A percentile compares a stretch with the other conserved stretches of the same genome.
Conservation (phyloP, 2,113 vertebrate genomes). For the Progne subis region DNA sequence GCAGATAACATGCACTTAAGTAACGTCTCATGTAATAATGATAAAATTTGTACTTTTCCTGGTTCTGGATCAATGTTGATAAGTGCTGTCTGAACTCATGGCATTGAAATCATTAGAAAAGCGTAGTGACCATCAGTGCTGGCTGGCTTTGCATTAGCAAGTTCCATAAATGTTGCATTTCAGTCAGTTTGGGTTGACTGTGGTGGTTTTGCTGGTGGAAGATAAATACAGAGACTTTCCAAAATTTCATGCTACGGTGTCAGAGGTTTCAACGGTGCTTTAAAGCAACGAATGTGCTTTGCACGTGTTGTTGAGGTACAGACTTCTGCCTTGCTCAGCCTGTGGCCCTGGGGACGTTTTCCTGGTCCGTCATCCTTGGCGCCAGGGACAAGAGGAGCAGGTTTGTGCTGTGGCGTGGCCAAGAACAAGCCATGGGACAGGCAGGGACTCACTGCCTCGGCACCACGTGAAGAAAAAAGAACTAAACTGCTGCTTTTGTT, state of each 20-base stretch:
- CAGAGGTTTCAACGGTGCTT: not conserved
- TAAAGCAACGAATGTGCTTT: not conserved
- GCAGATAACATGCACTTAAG: slow-evolving; percentile 12
- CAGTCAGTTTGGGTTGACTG: not conserved
- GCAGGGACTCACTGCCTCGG: not conserved
- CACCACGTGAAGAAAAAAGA: not conserved
- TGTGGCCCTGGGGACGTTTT: not conserved
- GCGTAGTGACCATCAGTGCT: not conserved
- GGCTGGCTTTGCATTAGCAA: not conserved
- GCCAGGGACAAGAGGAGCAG: not conserved
- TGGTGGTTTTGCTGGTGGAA: not conserved
- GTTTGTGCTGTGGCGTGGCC: not conserved
- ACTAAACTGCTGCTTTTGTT: not conserved
- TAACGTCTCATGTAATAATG: not conserved
- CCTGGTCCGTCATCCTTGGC: not conserved
- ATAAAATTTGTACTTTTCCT: slow-evolving; percentile 23
- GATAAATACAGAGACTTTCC: not conserved
- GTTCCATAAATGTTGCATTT: not conserved
- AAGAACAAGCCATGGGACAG: accelerated
- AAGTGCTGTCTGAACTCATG: not conserved
- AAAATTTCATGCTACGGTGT: not conserved
- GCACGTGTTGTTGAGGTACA: not conserved
- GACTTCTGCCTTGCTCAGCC: not conserved
- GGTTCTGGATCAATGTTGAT: slow-evolving; percentile 16
- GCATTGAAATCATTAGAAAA: slow-evolving; percentile 6